Base-by-base conservation (phyloP, 2,888 invertebrate species). In the Pelosia muscerda region DNA sequence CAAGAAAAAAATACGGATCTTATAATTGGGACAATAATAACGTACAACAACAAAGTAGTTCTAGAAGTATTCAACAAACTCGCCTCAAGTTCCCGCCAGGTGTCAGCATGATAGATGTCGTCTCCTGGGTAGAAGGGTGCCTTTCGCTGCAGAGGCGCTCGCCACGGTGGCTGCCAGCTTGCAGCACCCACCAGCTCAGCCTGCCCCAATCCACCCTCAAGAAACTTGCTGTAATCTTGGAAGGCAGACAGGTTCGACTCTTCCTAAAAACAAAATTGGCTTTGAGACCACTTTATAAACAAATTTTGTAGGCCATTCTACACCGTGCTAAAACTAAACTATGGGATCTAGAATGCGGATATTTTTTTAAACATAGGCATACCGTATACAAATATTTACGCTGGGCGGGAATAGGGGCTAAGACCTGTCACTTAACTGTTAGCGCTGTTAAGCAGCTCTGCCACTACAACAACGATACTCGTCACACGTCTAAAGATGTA, bases 41-140 rank as follows among this genome's bases (percentile, higher is more conserved):
- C n/a, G n/a, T n/a, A n/a, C n/a, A n/a, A n/a, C n/a, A n/a, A n/a
- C n/a, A n/a, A n/a, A n/a, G n/a, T n/a, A n/a, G n/a, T n/a, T n/a
- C 11, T 34, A 42, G 19, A 19, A 42, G 2, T 19, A 19, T 19
- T 49, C 2, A 49, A 19, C 38, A 22, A 22, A 66, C 71, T 55
- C 73, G 90, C 95, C 91, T 95, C 95, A 38, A 95, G 90, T 72
- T 95, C 95, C 66, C 95, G 86, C 95, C 95, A 95, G 26, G 95
- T 94, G 76, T 95, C 95, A 2, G 94, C 93, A 68, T 95, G 95
- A 79, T 91, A 95, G 73, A 95, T 93, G 65, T 95, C 95, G 74
- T 95, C 95, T 11, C 95, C 95, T 0, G 95, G 95, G 72, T 95
- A 96, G 83, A 96, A 96, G 0, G 95, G 95, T 8, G 95, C 95